Base-by-base conservation (phyloP, 2,888 invertebrate genomes). In the Clusia tigrina region DNA sequence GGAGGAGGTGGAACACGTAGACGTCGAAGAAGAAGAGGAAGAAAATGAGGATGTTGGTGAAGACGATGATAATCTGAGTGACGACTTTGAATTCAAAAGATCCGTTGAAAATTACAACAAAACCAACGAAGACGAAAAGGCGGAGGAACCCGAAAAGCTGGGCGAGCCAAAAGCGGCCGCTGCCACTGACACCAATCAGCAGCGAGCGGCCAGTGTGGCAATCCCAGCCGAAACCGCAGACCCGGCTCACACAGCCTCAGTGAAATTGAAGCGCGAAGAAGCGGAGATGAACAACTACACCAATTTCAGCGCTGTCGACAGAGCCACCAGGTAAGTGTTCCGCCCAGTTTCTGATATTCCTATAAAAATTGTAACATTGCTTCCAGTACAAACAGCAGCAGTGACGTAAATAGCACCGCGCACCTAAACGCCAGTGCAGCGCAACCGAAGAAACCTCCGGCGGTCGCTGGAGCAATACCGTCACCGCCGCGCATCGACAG, bases 401-500 rank as follows among this genome's bases (percentile, higher is more conserved):
- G 24, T 24, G 37, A 46, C 53, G n/a, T n/a, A n/a, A 57, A 58
- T 57, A 54, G 23, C 46, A 46, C 10, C 24, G 25, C 46, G 24
- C 12, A 18, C 2, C 38, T 18, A 54, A 10, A n/a, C 3, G 10
- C 37, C n/a, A 9, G 6, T 32, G 54, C 32, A 32, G 32, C 12
- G 6, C 32, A 42, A 42, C n/a, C 42, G n/a, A 42, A 3, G 42
- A 20, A n/a, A n/a, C n/a, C n/a, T n/a, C n/a, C n/a, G 6, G 10
- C 42, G 42, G 48, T 20, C 52, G 2, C 23, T 5, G 63, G 72
- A 2, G 68, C 74, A 1, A 69, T 73, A 2, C 73, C 75, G 3
- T 66, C 75, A 6, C 70, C 71, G 38, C 75, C 78, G 2, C 74
- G 73, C 60, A 76, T 77, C 56, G 64, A 75, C 22, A 72, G 69